These are phyloP conservation scores for Clupea harengus DNA, from an alignment of 2,113 vertebrate genomes.

Conservation along the genomic window DNA sequence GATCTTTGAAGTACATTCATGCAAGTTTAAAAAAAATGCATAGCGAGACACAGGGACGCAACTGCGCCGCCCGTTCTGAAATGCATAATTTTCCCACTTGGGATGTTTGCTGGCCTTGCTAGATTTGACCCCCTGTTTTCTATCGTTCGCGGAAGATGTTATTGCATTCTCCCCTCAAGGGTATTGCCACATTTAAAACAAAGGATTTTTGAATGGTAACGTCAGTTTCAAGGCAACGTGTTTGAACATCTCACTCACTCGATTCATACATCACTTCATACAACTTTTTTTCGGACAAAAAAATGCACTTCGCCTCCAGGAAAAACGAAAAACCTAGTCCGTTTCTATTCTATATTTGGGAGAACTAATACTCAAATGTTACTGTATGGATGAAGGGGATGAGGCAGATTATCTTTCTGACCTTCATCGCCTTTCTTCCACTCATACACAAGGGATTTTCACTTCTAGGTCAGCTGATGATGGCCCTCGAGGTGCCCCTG, in stretches of 20 bases:
- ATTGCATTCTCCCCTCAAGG: not conserved
- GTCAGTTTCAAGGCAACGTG: not conserved
- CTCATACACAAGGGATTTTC: not conserved
- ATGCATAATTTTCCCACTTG: not conserved
- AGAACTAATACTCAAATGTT: too few relatives aligned
- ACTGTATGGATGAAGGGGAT: too few relatives aligned
- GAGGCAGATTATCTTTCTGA: not conserved
- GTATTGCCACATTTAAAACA: not conserved
- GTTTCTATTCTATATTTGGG: not conserved
- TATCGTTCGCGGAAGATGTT: not conserved
- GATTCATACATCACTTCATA: not conserved
- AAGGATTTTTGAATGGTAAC: not conserved
- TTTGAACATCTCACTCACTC: not conserved
- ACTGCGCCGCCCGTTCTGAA: not conserved
- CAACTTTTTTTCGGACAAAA: not conserved
- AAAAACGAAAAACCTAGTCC: not conserved
- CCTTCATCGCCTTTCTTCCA: not conserved
- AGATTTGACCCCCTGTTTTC: not conserved
- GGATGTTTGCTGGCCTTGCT: not conserved
- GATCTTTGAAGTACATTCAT: not conserved
- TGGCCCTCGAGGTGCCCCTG: conserved; percentile 23
- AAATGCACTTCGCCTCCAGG: not conserved
- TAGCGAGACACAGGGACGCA: not conserved
- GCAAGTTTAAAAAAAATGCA: not conserved
- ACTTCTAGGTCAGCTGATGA: not conserved